These are phyloP conservation scores for Scartelaos histophorus DNA, from an alignment of 2,113 vertebrate genomes.

Conservation along the genomic window DNA sequence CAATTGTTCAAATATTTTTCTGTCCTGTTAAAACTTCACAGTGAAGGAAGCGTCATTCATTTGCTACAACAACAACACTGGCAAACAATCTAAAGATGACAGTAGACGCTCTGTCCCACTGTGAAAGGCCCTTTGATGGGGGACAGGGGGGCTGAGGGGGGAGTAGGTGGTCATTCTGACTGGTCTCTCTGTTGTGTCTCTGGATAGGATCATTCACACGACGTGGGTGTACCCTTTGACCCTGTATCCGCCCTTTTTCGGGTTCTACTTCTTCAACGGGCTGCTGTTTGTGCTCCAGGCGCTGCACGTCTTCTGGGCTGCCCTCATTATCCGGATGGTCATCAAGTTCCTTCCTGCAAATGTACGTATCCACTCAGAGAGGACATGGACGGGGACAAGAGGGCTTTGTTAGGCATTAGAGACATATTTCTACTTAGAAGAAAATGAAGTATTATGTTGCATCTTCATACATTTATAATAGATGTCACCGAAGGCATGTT, in stretches of 20 bases:
- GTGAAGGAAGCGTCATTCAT: background rate
- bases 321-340: constrained; percentile 91
- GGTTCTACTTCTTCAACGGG: constrained; percentile 94
- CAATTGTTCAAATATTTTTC: background rate
- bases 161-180: constrained; percentile 52
- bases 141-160: background rate
- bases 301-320: constrained; percentile 93
- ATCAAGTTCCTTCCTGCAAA: constrained; percentile 93
- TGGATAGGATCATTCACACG: constrained; percentile 86
- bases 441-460: background rate
- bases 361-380: constrained; percentile 76
- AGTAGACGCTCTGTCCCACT: constrained; percentile 37
- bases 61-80: constrained; percentile 16
- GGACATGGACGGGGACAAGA: background rate
- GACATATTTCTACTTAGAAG: background rate
- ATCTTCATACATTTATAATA: background rate
- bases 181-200: constrained; percentile 56
- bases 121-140: constrained; percentile 50
- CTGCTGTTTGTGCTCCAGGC: constrained; percentile 87
- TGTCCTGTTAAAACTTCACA: background rate
- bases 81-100: constrained; percentile 26
- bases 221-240: constrained; percentile 84
- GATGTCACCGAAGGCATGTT: too few relatives aligned
- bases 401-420: background rate
- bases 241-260: constrained; percentile 85